phyloP scores from a whole-genome alignment of 2,113 vertebrate genomes.

The Halcyon senegalensis region DNA sequence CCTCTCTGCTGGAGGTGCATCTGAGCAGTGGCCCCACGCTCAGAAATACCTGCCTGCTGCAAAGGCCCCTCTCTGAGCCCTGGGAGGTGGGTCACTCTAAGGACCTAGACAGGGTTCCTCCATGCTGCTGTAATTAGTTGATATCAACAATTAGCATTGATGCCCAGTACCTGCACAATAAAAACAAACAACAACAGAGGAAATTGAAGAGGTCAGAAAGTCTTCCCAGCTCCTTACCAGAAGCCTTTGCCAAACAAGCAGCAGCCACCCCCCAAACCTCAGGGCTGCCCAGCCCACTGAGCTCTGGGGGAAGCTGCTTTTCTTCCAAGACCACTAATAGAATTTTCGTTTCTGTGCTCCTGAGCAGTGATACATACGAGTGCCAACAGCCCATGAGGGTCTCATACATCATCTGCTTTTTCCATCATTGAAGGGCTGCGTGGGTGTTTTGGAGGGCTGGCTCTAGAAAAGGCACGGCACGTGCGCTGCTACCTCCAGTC shows the following conservation, averaged over 20 bases:
- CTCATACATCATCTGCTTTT: neutral
- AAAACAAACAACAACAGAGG: neutral
- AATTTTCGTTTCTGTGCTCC: neutral
- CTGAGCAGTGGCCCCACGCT: too few relatives aligned
- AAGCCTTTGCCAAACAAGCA: neutral
- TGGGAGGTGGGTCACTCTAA: too few relatives aligned
- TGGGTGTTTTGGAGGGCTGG: neutral
- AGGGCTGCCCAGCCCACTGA: neutral
- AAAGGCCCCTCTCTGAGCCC: too few relatives aligned
- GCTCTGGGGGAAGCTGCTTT: neutral
- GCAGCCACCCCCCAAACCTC: neutral
- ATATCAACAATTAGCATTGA: fast-evolving
- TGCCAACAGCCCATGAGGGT: neutral
- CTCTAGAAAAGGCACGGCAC: neutral
- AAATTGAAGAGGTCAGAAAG: neutral
- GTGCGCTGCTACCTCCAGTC: neutral
- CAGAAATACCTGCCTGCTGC: neutral
- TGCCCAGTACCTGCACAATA: neutral
- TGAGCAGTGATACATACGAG: neutral
- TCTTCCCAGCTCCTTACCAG: neutral
- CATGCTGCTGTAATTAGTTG: neutral
- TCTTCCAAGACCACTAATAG: neutral
- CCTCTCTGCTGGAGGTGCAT: neutral
- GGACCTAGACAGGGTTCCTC: neutral
- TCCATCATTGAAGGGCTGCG: neutral